Conservation (phyloP, 2,797 vertebrate species). For the Helostoma temminkii region DNA sequence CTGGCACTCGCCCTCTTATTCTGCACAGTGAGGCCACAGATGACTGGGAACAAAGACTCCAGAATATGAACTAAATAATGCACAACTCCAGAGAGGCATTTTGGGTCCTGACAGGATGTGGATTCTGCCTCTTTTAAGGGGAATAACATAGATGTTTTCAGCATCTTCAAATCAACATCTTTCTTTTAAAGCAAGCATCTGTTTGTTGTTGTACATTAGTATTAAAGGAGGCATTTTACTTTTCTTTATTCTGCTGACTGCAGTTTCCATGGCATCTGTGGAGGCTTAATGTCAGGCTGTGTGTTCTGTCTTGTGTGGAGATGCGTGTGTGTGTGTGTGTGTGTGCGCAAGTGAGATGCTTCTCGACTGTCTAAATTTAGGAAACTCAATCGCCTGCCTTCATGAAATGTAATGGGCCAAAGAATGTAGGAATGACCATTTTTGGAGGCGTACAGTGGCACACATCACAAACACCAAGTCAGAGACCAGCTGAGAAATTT, state of each 20-base stretch:
- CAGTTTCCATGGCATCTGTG: slow-evolving; percentile 55
- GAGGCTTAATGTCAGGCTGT: background rate
- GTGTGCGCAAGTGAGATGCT: slow-evolving; percentile 30
- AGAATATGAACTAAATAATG: slow-evolving; percentile 5
- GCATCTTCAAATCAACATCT: slow-evolving; percentile 13
- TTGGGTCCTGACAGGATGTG: background rate
- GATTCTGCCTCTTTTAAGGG: slow-evolving; percentile 13
- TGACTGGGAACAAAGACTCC: slow-evolving; percentile 5
- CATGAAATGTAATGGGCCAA: slow-evolving; percentile 36
- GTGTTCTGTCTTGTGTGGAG: background rate
- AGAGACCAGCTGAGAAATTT: background rate
- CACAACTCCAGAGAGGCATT: background rate
- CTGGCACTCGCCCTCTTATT: background rate
- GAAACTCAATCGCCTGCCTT: slow-evolving; percentile 16
- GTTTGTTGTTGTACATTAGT: slow-evolving; percentile 14
- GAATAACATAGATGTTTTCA: slow-evolving; percentile 13
- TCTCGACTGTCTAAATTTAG: slow-evolving; percentile 28
- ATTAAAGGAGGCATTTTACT: background rate
- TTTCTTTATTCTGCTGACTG: background rate
- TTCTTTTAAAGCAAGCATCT: slow-evolving; percentile 23
- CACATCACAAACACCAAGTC: background rate
- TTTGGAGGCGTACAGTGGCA: slow-evolving; percentile 7
- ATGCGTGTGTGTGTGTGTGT: slow-evolving; percentile 9
- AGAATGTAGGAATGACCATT: background rate
- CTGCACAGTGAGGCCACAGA: background rate